Base-by-base conservation (phyloP, 2,797 vertebrate species). In the Ataeniobius toweri region DNA sequence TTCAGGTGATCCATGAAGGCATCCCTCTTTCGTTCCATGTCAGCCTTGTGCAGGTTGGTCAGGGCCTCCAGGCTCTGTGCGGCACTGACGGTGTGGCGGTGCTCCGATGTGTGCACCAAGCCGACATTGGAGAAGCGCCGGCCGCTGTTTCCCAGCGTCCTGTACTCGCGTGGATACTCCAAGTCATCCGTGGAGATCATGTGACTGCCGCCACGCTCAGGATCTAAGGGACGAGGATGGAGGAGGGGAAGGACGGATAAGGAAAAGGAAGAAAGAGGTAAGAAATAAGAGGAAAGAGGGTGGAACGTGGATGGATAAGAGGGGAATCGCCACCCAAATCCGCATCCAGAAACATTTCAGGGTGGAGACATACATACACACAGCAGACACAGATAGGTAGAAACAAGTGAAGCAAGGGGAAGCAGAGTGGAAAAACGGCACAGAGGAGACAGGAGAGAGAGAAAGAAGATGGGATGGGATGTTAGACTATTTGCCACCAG, bases 1-100 rank as follows among this genome's bases (percentile, higher is more conserved):
- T 99, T 99, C 88, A 99, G 96, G 90, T 99, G 98, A 86, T 99
- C 98, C 97, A 99, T 98, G 94, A 99, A 99, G 82, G 97, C 97
- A 0, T 99, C 98, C 74, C 98, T 86, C 91, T 99, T 99, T 80
- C 98, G 97, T 28, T 99, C 98, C 94, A 98, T 97, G 88, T 99
- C 98, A 0, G 93, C 97, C 91, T 99, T 99, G 95, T 99, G 98
- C 86, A 99, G 96, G 88, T 97, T 97, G 63, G 97, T 98, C 78
- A 99, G 96, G 20, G 98, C 97, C 95, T 99, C 98, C 93, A 99
- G 95, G 94, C 98, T 99, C 95, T 99, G 98, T 24, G 98, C 98
- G 0, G 98, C 98, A 50, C 97, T 98, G 90, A 99, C 98, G 0
- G 97, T 98, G 96, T 99, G 98, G 80, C 98, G 93, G 86, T 98